These are phyloP conservation scores for Herpailurus yagouaroundi DNA, from an alignment of 2,113 vertebrate species.

Conservation along the genomic window DNA sequence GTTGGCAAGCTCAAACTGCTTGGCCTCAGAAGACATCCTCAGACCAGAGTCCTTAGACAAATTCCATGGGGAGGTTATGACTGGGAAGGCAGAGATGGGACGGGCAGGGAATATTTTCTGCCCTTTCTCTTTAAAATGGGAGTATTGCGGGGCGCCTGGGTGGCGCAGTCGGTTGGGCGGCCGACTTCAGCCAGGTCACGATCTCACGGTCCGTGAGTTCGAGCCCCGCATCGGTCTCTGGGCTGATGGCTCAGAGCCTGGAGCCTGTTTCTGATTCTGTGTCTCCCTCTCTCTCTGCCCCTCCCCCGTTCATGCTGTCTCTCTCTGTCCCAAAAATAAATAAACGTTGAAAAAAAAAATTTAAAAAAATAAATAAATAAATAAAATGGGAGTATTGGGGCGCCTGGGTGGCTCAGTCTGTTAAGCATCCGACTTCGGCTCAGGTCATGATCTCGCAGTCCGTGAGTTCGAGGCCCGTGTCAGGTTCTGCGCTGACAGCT, in stretches of 20 bases:
- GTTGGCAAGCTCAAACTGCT: background rate
- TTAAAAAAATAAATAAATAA: too few species aligned
- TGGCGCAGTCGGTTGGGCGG: background rate
- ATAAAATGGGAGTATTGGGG: background rate
- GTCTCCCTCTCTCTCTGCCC: too few species aligned
- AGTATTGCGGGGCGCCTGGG: background rate
- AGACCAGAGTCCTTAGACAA: background rate
- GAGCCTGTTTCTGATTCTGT: too few species aligned
- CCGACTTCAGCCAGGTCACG: background rate
- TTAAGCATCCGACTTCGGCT: background rate
- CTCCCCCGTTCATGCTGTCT: too few species aligned
- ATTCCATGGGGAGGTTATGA: background rate
- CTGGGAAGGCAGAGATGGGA: background rate
- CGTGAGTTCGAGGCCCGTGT: background rate
- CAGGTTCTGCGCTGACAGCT: background rate
- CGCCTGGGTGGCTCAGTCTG: background rate
- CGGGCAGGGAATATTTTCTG: background rate
- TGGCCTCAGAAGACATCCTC: background rate
- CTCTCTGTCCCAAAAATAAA: too few species aligned
- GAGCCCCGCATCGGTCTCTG: too few species aligned
- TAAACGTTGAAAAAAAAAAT: too few species aligned
- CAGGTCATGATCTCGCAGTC: background rate
- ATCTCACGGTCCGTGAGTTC: background rate
- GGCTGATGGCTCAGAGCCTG: too few species aligned
- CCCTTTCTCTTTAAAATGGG: background rate